A percentile compares a stretch with the other conserved stretches of the same genome.
phyloP scores from a whole-genome alignment of 2,888 invertebrate genomes.

The Cryptus armator region DNA sequence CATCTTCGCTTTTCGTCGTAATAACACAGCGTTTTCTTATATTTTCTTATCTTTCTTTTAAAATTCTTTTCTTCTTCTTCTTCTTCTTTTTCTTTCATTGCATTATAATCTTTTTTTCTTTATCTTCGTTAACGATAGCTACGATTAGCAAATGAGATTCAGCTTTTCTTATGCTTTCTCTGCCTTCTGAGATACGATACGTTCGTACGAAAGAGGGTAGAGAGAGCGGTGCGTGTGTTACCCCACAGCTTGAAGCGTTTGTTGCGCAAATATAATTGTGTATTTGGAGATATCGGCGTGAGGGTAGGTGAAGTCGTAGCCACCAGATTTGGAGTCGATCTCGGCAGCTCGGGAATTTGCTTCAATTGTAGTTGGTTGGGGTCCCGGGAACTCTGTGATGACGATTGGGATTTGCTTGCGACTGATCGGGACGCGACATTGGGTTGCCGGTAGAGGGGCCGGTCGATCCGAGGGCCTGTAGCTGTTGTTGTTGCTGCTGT shows the following conservation, averaged over 20 bases:
- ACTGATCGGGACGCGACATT: constrained; percentile 78
- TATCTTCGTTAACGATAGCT: constrained; percentile 40
- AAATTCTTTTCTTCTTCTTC: not conserved
- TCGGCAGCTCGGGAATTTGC: constrained; percentile 74
- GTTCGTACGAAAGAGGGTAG: constrained; percentile 79
- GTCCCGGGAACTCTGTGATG: constrained; percentile 78
- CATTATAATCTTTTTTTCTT: not conserved
- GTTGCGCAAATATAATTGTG: constrained; percentile 81
- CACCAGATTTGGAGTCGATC: constrained; percentile 73
- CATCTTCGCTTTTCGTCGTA: constrained; percentile 31
- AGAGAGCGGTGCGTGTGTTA: constrained; percentile 79
- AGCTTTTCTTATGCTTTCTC: constrained; percentile 80
- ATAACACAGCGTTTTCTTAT: constrained; percentile 26
- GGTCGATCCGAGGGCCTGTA: constrained; percentile 76
- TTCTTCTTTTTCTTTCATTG: not conserved
- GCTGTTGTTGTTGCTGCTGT: constrained; percentile 84
- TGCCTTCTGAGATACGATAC: constrained; percentile 79
- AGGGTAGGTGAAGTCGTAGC: constrained; percentile 72
- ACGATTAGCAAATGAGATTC: constrained; percentile 73
- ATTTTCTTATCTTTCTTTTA: constrained; percentile 2
- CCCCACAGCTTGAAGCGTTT: constrained; percentile 82
- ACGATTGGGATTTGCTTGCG: constrained; percentile 78
- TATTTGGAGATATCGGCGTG: constrained; percentile 73
- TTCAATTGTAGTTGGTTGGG: constrained; percentile 81
- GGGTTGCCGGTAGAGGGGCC: constrained; percentile 77